Conservation (phyloP, 1,140 invertebrate genomes). For the Neodiprion lecontei region DNA sequence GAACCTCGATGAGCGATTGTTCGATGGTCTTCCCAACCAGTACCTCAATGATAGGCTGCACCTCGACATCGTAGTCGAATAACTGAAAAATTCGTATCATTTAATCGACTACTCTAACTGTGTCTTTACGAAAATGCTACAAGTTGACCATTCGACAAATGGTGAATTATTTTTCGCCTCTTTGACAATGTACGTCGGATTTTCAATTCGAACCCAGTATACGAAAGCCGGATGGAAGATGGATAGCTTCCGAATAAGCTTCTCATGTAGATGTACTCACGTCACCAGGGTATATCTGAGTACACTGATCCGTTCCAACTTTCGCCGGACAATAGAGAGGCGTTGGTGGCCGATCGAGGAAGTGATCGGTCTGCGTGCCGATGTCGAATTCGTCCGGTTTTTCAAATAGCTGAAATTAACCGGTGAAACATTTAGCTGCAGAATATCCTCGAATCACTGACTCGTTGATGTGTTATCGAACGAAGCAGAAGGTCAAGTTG, state of each 20-base stretch:
- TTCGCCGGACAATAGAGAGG: slow-evolving; percentile 80
- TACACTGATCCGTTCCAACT: slow-evolving; percentile 78
- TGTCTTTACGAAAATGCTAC: background rate
- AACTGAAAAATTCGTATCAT: slow-evolving; percentile 59
- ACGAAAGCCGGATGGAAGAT: background rate
- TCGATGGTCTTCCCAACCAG: slow-evolving; percentile 88
- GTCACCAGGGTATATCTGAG: slow-evolving; percentile 88
- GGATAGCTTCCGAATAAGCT: background rate
- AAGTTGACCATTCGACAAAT: too few relatives aligned
- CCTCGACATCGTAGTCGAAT: slow-evolving; percentile 90
- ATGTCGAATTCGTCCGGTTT: slow-evolving; percentile 76
- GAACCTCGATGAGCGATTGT: slow-evolving; percentile 83
- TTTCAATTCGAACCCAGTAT: too few relatives aligned
- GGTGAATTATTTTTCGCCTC: too few relatives aligned
- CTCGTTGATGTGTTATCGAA: too few relatives aligned
- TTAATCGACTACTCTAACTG: background rate
- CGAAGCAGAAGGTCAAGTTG: too few relatives aligned
- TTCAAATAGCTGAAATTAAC: slow-evolving; percentile 66
- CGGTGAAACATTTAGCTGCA: too few relatives aligned
- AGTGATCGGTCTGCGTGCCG: slow-evolving; percentile 86
- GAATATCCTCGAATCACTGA: too few relatives aligned
- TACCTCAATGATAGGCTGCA: slow-evolving; percentile 85
- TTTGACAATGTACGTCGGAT: too few relatives aligned
- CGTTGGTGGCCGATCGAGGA: slow-evolving; percentile 77
- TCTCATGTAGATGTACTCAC: slow-evolving; percentile 61